A percentile compares a stretch with the other conserved stretches of the same genome.
Evolutionary conservation across 2,113 vertebrate genomes (phyloP).

Genomic region (Alligator mississippiensis): DNA sequence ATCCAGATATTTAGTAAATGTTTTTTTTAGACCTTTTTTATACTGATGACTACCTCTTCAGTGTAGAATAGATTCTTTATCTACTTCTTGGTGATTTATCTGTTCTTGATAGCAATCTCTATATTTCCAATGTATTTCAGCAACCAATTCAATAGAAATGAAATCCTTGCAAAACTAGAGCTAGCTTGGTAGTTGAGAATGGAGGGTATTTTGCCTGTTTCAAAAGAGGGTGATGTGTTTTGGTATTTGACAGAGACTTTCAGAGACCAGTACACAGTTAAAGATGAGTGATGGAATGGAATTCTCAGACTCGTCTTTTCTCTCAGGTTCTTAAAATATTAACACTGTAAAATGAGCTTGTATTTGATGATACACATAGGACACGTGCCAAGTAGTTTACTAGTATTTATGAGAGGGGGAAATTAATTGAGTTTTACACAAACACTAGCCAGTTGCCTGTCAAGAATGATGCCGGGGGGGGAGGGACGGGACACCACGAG

Average conservation of each 20-base stretch:
- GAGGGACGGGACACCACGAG: no score
- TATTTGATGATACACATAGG: not conserved
- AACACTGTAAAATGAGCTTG: constrained; percentile 7
- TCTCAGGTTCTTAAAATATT: constrained; percentile 4
- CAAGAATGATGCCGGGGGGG: no score
- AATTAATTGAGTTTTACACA: not conserved
- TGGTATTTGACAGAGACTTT: not conserved
- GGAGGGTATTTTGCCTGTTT: not conserved
- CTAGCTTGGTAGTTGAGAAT: not conserved
- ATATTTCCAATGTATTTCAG: not conserved
- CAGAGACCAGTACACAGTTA: not conserved
- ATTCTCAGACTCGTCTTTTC: not conserved
- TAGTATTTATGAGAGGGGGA: not conserved
- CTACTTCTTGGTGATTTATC: not conserved
- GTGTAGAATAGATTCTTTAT: not conserved
- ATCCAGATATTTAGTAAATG: not conserved
- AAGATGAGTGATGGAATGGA: not conserved
- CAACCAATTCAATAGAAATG: not conserved
- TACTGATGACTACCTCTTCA: not conserved
- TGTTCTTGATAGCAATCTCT: not conserved
- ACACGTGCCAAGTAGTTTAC: not conserved
- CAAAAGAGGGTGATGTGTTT: not conserved
- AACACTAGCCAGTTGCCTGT: no score
- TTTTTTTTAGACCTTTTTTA: not conserved
- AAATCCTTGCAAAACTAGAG: not conserved